Conservation (phyloP, 2,113 vertebrate genomes). For the Macaca fascicularis region T2T-MFA8v1.1 NC_088388.1:74155501-74156000, state of each 20-base stretch:
- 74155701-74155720: rapidly evolving
- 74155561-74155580: not conserved
- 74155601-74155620: not conserved
- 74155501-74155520: rapidly evolving
- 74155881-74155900: too few species aligned
- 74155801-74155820: too few species aligned
- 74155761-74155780: not conserved
- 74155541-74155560: not conserved
- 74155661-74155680: not conserved
- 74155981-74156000: too few species aligned
- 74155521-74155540: not conserved
- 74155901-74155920: too few species aligned
- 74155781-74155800: too few species aligned
- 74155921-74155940: too few species aligned
- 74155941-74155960: too few species aligned
- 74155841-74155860: too few species aligned
- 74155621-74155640: not conserved
- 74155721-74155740: not conserved
- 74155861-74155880: too few species aligned
- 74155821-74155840: too few species aligned
- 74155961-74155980: too few species aligned
- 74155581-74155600: not conserved
- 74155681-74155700: not conserved
- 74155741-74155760: not conserved
- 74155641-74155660: not conserved